Percentiles rank a stretch among this genome's conserved stretches.
phyloP scores from a whole-genome alignment of 2,113 vertebrate species.

The Alethe diademata region DNA sequence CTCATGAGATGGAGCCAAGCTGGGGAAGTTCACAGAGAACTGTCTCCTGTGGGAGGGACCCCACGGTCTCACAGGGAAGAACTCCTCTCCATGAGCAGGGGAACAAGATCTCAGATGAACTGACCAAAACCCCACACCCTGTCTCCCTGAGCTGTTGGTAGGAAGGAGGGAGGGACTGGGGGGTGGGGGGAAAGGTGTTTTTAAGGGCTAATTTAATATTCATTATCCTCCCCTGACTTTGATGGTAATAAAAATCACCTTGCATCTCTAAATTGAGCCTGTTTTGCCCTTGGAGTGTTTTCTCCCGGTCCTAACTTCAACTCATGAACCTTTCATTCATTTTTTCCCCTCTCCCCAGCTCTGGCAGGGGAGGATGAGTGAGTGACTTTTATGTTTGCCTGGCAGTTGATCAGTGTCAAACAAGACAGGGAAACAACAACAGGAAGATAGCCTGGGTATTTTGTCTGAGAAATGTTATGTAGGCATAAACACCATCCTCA shows the following conservation, averaged over 20 bases:
- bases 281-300: neutral
- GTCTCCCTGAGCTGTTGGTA: neutral
- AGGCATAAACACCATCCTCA: neutral
- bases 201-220: neutral
- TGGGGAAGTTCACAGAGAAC: neutral
- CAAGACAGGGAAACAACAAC: neutral
- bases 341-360: neutral
- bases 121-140: neutral
- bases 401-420: neutral
- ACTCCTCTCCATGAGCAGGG: neutral
- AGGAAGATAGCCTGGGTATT: neutral
- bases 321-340: neutral
- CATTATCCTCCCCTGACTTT: neutral
- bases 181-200: neutral
- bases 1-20: accelerated
- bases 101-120: neutral
- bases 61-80: accelerated
- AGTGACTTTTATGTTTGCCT: neutral
- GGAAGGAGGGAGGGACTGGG: too few relatives aligned
- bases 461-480: neutral
- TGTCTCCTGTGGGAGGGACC: accelerated
- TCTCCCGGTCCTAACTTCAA: accelerated
- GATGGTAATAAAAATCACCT: neutral
- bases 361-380: neutral
- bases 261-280: neutral